Conservation (phyloP, 2,113 vertebrate genomes). For the Ranitomeya variabilis region DNA sequence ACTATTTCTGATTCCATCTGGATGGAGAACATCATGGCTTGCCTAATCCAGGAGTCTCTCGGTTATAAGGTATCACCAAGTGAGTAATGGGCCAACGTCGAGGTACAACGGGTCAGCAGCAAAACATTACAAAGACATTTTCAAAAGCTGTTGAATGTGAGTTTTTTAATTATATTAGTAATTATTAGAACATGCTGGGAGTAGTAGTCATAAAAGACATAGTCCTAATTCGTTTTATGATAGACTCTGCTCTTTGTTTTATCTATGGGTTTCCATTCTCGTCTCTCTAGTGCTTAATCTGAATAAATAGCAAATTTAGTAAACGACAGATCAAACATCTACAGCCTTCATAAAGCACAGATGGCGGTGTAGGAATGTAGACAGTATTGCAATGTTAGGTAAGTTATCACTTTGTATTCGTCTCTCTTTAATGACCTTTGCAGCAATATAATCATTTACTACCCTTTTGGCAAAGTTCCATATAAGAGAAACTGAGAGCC, state of each 20-base stretch:
- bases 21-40: too few species aligned
- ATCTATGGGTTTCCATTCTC: background rate
- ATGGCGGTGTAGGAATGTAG: background rate
- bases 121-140: too few species aligned
- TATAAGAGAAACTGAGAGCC: background rate
- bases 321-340: background rate
- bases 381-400: background rate
- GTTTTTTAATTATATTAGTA: too few species aligned
- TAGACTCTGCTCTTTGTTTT: background rate
- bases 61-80: too few species aligned
- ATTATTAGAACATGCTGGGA: background rate
- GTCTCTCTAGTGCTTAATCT: background rate
- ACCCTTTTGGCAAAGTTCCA: background rate
- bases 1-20: too few species aligned
- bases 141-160: too few species aligned
- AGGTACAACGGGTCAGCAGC: too few species aligned
- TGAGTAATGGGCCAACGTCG: too few species aligned
- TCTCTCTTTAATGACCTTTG: conserved; percentile 18
- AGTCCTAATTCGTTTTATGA: too few species aligned
- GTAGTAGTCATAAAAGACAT: background rate
- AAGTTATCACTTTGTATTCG: conserved; percentile 4
- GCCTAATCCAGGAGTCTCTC: too few species aligned
- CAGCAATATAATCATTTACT: conserved; percentile 33
- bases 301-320: background rate
- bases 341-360: background rate